Percentiles rank a stretch among this genome's conserved stretches.
Conservation (phyloP, 2,797 vertebrate species). For the Cephalopachus bancanus region DNA sequence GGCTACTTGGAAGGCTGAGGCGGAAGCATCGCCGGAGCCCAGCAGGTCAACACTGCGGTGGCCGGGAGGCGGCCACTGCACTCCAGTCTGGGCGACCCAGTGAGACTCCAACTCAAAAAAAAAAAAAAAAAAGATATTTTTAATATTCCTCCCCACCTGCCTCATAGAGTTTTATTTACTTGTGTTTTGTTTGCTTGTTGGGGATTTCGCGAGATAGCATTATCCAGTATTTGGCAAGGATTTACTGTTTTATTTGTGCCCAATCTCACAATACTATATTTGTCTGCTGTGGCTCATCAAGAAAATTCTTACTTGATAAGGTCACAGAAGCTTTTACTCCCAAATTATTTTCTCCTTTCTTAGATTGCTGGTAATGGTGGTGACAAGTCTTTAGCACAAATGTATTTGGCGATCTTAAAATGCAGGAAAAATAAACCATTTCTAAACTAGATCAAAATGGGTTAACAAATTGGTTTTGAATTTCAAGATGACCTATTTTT, state of each 20-base stretch:
- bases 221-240: neutral
- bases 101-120: no score
- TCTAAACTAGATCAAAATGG: slow-evolving; percentile 52
- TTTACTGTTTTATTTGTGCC: neutral
- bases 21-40: no score
- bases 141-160: neutral
- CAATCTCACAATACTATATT: neutral
- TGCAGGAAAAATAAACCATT: slow-evolving; percentile 14
- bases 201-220: neutral
- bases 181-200: neutral
- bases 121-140: neutral
- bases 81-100: no score
- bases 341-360: neutral
- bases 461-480: neutral
- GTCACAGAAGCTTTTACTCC: neutral
- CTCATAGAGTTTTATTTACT: neutral
- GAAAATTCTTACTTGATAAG: slow-evolving; percentile 4
- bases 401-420: slow-evolving; percentile 14
- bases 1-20: no score
- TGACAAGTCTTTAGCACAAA: neutral
- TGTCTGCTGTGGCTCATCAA: neutral
- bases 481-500: slow-evolving; percentile 34
- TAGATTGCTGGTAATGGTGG: neutral
- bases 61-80: no score
- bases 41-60: no score